phyloP scores from a whole-genome alignment of 2,797 vertebrate genomes.

The Percopsis omiscomaycus region DNA sequence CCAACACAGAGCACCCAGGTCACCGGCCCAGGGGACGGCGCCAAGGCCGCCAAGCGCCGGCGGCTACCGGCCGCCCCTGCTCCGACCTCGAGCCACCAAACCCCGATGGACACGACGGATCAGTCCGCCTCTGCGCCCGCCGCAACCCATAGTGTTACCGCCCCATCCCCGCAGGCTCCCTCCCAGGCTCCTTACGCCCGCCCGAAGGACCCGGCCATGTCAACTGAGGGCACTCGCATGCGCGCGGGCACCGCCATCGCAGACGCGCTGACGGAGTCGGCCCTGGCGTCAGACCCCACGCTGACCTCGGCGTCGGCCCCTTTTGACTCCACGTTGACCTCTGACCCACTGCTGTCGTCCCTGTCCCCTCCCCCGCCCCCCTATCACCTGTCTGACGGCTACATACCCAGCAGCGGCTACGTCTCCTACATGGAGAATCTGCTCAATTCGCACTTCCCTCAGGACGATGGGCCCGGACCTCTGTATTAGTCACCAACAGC shows the following conservation, averaged over 20 bases:
- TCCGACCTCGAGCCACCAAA: not conserved
- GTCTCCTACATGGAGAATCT: conserved; percentile 88
- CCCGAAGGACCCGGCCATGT: not conserved
- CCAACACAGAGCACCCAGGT: conserved; percentile 62
- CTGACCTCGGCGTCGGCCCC: conserved; percentile 36
- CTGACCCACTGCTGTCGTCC: conserved; percentile 61
- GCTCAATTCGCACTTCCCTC: conserved; percentile 83
- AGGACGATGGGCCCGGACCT: conserved; percentile 55
- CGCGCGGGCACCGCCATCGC: conserved; percentile 38
- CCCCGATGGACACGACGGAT: not conserved
- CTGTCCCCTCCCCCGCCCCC: conserved; percentile 26
- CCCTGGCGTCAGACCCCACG: conserved; percentile 42
- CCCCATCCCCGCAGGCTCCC: conserved; percentile 23
- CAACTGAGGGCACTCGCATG: conserved; percentile 38
- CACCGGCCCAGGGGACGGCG: conserved; percentile 42
- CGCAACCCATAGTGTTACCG: conserved; percentile 45
- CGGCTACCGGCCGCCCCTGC: conserved; percentile 59
- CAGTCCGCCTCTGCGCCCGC: conserved; percentile 75
- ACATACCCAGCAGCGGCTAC: conserved; percentile 78
- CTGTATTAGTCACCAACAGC: conserved; percentile 66
- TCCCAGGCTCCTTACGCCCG: not conserved
- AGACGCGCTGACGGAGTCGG: conserved; percentile 18
- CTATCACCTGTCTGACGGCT: conserved; percentile 65
- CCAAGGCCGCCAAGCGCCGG: conserved; percentile 78
- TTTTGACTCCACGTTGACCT: conserved; percentile 60